Percentiles rank a stretch among this genome's conserved stretches.
Evolutionary conservation across 2,888 invertebrate genomes (phyloP).

Genomic region (Lutraria lutraria): DNA sequence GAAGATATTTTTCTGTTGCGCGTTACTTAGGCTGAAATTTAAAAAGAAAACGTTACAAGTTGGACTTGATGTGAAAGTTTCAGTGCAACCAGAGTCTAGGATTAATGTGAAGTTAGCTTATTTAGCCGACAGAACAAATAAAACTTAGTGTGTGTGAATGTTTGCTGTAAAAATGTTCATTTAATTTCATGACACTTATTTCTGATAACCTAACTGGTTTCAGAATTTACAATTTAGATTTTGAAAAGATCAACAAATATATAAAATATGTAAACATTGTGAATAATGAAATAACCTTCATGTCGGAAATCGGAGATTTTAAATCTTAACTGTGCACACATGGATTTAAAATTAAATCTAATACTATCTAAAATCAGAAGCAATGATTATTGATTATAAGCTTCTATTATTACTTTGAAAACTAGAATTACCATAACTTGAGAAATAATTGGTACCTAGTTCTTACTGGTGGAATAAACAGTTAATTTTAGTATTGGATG

Average conservation of each 20-base stretch:
- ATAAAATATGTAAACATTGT: not conserved
- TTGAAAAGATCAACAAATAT: not conserved
- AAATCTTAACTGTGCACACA: not conserved
- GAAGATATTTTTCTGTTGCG: not conserved
- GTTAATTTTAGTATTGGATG: not conserved
- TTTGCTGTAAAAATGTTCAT: not conserved
- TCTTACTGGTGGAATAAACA: not conserved
- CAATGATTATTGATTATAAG: no score
- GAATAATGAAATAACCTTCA: not conserved
- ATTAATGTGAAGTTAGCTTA: not conserved
- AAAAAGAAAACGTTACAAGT: not conserved
- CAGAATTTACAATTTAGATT: not conserved
- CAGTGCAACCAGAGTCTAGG: not conserved
- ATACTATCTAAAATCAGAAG: no score
- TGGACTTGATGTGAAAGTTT: not conserved
- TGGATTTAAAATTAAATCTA: not conserved
- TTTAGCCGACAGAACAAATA: not conserved
- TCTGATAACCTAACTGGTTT: not conserved
- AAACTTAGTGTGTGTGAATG: not conserved
- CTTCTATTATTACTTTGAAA: no score
- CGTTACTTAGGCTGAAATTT: not conserved
- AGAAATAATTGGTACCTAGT: no score
- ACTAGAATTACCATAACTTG: no score
- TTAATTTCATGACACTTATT: not conserved
- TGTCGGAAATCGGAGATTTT: not conserved